Percentiles rank a stretch among this genome's conserved stretches.
Conservation (phyloP, 37 sponge, comb jelly and placozoan species). For the Dysidea cf. avara region DNA sequence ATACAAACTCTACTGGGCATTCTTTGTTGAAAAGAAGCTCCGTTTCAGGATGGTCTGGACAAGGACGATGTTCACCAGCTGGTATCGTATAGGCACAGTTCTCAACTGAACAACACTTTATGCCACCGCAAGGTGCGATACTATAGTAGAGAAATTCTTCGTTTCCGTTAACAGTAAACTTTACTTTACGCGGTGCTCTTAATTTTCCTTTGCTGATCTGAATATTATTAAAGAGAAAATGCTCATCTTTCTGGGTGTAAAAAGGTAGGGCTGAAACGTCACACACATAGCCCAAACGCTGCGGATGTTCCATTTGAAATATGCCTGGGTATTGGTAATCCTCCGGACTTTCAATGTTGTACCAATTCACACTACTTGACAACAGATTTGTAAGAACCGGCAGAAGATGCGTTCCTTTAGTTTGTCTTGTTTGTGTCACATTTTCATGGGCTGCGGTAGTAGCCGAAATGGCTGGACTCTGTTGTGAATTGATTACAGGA, state of each 20-base stretch:
- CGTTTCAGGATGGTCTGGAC: background rate
- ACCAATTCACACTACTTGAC: slow-evolving; percentile 13
- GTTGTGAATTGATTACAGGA: background rate
- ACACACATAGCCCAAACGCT: slow-evolving; percentile 11
- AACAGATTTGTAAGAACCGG: slow-evolving; percentile 8
- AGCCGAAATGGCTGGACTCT: background rate
- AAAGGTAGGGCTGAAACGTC: slow-evolving; percentile 7
- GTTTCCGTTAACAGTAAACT: background rate
- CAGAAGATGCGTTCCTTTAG: slow-evolving; percentile 23
- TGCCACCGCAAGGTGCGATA: slow-evolving; percentile 38
- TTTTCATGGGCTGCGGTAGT: background rate
- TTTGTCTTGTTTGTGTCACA: background rate
- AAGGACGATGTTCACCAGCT: background rate
- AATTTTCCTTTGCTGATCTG: slow-evolving; percentile 34
- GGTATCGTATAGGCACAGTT: slow-evolving; percentile 10
- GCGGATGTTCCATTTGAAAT: slow-evolving; percentile 7
- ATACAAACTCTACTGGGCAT: slow-evolving; percentile 34
- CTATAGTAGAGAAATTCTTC: slow-evolving; percentile 16
- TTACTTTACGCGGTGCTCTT: slow-evolving; percentile 1
- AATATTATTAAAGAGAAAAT: slow-evolving; percentile 39
- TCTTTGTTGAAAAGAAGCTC: slow-evolving; percentile 9
- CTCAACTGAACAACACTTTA: slow-evolving; percentile 5
- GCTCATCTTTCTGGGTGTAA: too few relatives aligned
- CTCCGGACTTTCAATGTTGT: background rate
- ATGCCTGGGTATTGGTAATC: slow-evolving; percentile 35